Evolutionary conservation across 2,113 vertebrate genomes (phyloP).

Genomic region (Ammodramus savannarum): DNA sequence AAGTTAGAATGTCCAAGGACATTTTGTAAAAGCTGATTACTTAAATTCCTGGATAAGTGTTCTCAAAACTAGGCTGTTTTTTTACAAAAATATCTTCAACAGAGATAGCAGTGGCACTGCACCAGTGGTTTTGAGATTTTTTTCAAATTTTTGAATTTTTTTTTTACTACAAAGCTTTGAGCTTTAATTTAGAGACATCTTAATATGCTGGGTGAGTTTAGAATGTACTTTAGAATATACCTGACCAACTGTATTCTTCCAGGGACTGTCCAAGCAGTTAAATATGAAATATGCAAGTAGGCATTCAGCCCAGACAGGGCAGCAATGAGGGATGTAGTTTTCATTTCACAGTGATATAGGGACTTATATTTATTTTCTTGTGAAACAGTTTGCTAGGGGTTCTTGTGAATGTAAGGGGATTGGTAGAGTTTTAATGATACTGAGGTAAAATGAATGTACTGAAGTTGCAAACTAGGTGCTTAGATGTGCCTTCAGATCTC

Average conservation of each 20-base stretch:
- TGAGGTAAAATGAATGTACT: not conserved
- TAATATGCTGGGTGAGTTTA: not conserved
- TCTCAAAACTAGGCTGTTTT: not conserved
- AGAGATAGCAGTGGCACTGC: not conserved
- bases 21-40: not conserved
- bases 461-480: not conserved
- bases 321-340: not conserved
- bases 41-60: not conserved
- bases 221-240: not conserved
- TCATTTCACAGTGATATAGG: not conserved
- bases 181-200: not conserved
- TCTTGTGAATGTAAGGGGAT: not conserved
- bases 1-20: not conserved
- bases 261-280: not conserved
- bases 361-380: not conserved
- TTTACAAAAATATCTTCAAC: not conserved
- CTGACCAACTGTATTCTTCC: not conserved
- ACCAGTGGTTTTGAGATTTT: not conserved
- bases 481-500: not conserved
- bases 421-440: not conserved
- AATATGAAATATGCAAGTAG: not conserved
- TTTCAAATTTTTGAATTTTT: not conserved
- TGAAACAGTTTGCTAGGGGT: not conserved
- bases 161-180: not conserved
- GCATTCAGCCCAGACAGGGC: not conserved